Conservation (phyloP, 2,797 vertebrate genomes). For the Mus minutoides region DNA sequence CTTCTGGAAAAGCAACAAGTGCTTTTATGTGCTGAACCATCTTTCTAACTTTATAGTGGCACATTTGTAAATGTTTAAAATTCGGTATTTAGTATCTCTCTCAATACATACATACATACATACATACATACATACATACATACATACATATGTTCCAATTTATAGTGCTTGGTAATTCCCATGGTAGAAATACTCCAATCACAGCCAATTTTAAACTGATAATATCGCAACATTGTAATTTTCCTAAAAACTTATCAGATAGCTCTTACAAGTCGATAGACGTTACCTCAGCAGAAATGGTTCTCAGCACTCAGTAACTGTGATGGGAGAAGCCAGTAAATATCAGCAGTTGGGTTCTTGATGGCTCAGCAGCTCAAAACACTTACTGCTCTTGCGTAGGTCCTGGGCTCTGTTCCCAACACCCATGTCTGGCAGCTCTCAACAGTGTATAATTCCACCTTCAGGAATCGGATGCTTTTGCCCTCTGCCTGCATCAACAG, state of each 20-base stretch:
- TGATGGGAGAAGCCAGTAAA: neutral
- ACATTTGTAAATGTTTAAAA: constrained; percentile 31
- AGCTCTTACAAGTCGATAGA: neutral
- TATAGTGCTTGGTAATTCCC: constrained; percentile 14
- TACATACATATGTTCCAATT: neutral
- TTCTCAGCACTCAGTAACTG: neutral
- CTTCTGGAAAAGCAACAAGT: neutral
- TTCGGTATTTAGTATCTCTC: neutral
- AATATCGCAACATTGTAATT: neutral
- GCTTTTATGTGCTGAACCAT: neutral
- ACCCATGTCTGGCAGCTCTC: neutral
- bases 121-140: neutral
- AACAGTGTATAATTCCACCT: neutral
- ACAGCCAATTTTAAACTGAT: neutral
- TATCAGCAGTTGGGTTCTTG: neutral
- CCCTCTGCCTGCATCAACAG: neutral
- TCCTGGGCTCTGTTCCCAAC: neutral
- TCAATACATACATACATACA: neutral
- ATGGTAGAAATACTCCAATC: constrained; percentile 10
- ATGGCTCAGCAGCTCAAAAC: neutral
- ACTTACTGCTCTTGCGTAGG: neutral
- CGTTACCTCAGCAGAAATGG: neutral
- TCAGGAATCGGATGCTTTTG: neutral
- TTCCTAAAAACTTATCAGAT: neutral
- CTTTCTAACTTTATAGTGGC: neutral